Base-by-base conservation (phyloP, 2,888 invertebrate genomes). In the Lomographa bimaculata region DNA sequence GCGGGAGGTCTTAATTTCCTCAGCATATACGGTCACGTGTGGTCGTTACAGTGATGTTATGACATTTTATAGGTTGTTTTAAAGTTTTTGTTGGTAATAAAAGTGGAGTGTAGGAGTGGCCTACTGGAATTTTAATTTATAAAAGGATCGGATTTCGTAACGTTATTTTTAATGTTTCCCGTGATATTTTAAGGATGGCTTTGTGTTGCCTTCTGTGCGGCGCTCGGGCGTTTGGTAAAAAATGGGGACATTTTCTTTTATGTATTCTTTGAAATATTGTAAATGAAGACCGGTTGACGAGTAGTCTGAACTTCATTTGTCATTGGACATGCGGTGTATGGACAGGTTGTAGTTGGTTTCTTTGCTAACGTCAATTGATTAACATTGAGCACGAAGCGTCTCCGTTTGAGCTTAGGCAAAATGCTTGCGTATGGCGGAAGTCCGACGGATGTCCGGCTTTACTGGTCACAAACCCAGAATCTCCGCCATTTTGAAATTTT, bases 101-200 rank as follows among this genome's bases (percentile, higher is more conserved):
- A 50, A 48, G 28, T 27, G 30, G 29, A 19, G 47, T 42, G 54
- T 54, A 52, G 56, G 56, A 44, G 54, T 52, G 41, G 34, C 40
- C 44, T 45, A 43, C 50, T 43, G 46, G 45, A 41, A 33, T 43
- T 47, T 37, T 40, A 39, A 46, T 50, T 37, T 46, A 48, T 40
- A 10, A 38, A 44, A 32, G 43, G 44, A 46, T 53, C 41, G 24
- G 21, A 28, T 55, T 52, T 36, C 48, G 6, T 33, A 45, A 29
- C 11, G 20, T 42, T 36, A 33, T 1, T 28, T 43, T 39, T 44
- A 40, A 41, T 44, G 34, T 11, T 27, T 37, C 8, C 10, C 19
- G 14, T 37, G 8, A 27, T 41, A 35, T 44, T 30, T 44, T 7
- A 39, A 34, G 40, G 26, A 45, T 24, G 12, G 10, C 24, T 32